Evolutionary conservation across 2,113 vertebrate genomes (phyloP).

Genomic region (Perca schrenkii): DNA sequence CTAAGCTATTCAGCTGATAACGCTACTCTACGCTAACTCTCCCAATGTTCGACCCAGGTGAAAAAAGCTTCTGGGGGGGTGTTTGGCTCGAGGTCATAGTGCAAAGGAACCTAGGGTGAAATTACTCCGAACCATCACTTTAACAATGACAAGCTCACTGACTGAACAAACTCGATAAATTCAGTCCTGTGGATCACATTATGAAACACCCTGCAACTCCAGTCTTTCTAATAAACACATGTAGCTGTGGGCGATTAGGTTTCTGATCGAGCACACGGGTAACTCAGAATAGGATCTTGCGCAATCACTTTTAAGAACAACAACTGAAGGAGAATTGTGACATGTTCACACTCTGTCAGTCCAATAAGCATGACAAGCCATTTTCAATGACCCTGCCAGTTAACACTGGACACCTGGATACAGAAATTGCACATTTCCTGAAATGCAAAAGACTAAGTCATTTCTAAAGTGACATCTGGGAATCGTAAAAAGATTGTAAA

Average conservation of each 20-base stretch:
- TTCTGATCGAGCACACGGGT: not conserved
- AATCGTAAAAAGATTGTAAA: not conserved
- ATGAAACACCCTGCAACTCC: conserved; percentile 9
- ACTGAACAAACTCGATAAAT: not conserved
- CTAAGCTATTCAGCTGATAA: too few species aligned
- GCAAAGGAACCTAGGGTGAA: too few species aligned
- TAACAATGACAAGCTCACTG: not conserved
- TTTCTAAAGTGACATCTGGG: conserved; percentile 32
- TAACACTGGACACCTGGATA: conserved; percentile 10
- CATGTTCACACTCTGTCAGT: not conserved
- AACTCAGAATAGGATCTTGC: not conserved
- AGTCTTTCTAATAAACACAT: not conserved
- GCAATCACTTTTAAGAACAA: not conserved
- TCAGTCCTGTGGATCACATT: not conserved
- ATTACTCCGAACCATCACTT: too few species aligned
- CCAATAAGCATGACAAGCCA: not conserved
- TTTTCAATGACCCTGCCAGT: not conserved
- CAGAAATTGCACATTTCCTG: conserved; percentile 57
- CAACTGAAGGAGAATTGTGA: not conserved
- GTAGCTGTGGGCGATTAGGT: not conserved
- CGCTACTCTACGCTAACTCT: too few species aligned
- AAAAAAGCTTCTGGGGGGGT: too few species aligned
- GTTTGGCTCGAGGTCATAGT: too few species aligned
- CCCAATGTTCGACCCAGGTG: too few species aligned
- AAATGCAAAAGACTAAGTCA: conserved; percentile 54